A percentile compares a stretch with the other conserved stretches of the same genome.
Evolutionary conservation across 2,113 vertebrate genomes (phyloP).

Genomic region (Cairina moschata): DNA sequence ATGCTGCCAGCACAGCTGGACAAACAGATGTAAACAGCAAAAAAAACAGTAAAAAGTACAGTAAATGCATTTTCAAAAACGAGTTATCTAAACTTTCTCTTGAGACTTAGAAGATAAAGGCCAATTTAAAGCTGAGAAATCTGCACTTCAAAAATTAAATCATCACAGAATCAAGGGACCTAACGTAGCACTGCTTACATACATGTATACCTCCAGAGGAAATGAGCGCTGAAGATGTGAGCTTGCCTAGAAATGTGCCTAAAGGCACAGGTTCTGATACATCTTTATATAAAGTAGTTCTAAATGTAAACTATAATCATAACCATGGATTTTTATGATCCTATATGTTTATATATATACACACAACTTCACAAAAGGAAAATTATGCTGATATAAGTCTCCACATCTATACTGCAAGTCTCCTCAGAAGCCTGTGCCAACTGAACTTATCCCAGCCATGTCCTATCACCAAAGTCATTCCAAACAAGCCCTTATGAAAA

Average conservation of each 20-base stretch:
- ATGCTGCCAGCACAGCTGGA: not conserved
- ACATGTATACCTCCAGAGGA: not conserved
- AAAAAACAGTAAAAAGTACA: not conserved
- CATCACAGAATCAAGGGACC: not conserved
- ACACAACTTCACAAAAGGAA: not conserved
- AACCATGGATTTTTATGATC: not conserved
- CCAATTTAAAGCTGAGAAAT: not conserved
- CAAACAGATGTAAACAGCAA: not conserved
- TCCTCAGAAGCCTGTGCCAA: not conserved
- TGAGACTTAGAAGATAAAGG: not conserved
- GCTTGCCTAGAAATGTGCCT: not conserved
- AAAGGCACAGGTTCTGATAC: not conserved
- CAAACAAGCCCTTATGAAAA: not conserved
- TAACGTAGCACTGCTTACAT: not conserved
- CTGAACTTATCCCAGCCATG: not conserved
- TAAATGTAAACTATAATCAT: not conserved
- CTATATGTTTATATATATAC: too few relatives aligned
- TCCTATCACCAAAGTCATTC: not conserved
- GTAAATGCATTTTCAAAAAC: not conserved
- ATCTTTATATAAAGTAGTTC: not conserved
- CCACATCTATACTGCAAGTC: not conserved
- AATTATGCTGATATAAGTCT: not conserved
- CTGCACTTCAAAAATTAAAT: not conserved
- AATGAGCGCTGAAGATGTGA: not conserved
- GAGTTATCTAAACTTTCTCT: not conserved